Evolutionary conservation across 2,797 vertebrate species (phyloP), one percentile per base, ranked within the genome.

Genomic region (Cetoscarus ocellatus): DNA sequence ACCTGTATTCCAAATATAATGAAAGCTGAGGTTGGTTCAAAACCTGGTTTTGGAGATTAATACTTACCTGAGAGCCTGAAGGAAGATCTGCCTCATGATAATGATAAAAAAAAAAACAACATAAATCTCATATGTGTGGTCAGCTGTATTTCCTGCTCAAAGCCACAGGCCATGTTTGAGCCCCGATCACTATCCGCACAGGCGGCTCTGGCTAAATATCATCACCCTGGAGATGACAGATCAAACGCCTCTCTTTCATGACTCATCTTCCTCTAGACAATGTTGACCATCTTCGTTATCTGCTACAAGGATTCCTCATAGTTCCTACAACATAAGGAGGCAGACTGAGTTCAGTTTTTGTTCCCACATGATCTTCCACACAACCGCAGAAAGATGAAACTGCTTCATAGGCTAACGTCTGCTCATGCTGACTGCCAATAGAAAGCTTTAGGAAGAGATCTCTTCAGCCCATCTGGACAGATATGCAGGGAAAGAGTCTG

Each of bases 181-280:
- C 61, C 62, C 44, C 65, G 75, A 87, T 83, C 75, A 5, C 56
- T 76, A 76, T 72, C 58, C 57, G 48, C 67, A 63, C 51, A 64
- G 53, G 75, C 53, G 61, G 51, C 52, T 75, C 63, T 59, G 63
- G 63, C 76, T 50, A 56, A 64, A 64, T 73, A 73, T 72, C 75
- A 50, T 52, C 53, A 50, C 58, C 56, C 57, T 50, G 39, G 51
- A 81, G 73, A 47, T 43, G 18, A 45, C 27, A 79, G 58, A 84
- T 64, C 74, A 1, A 82, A 67, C 61, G 75, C 19, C 4, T 54
- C 52, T 45, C 62, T 36, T 39, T 74, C 34, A 13, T 43, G 43
- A 42, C 49, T 52, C 47, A 44, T 61, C 18, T 53, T 18, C n/a
- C 19, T 64, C 39, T 57, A 48, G 45, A 1, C 50, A 34, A 6